phyloP scores from a whole-genome alignment of 2,888 invertebrate species.

The Patella depressa region DNA sequence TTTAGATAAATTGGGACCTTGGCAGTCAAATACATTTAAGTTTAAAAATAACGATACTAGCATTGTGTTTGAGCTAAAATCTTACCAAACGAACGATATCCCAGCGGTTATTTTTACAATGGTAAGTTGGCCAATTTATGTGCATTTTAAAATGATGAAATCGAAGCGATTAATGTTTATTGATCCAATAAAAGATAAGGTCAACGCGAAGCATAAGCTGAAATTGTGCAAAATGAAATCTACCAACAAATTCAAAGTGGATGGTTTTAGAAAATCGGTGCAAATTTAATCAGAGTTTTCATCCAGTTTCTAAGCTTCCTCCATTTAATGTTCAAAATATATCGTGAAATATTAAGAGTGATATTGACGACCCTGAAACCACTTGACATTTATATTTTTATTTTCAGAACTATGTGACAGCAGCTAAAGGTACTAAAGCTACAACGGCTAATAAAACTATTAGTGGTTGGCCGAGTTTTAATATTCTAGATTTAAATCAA shows the following conservation, averaged over 20 bases:
- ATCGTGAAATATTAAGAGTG: too few relatives aligned
- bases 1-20: slow-evolving; percentile 28
- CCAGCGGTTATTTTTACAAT: slow-evolving; percentile 29
- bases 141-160: too few relatives aligned
- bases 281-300: too few relatives aligned
- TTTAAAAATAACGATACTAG: slow-evolving; percentile 18
- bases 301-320: too few relatives aligned
- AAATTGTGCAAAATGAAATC: too few relatives aligned
- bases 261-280: too few relatives aligned
- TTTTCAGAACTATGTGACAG: slow-evolving; percentile 39
- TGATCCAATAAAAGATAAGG: too few relatives aligned
- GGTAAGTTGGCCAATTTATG: slow-evolving; percentile 16
- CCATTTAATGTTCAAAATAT: too few relatives aligned
- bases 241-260: too few relatives aligned
- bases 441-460: slow-evolving; percentile 39
- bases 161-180: too few relatives aligned
- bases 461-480: slow-evolving; percentile 45
- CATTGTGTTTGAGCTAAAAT: slow-evolving; percentile 25
- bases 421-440: slow-evolving; percentile 33
- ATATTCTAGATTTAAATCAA: slow-evolving; percentile 20
- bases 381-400: neutral
- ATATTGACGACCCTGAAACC: too few relatives aligned
- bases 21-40: slow-evolving; percentile 20
- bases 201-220: too few relatives aligned
- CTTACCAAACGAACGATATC: slow-evolving; percentile 19